Base-by-base conservation (phyloP, 2,113 vertebrate species). In the Salvelinus sp. region DNA sequence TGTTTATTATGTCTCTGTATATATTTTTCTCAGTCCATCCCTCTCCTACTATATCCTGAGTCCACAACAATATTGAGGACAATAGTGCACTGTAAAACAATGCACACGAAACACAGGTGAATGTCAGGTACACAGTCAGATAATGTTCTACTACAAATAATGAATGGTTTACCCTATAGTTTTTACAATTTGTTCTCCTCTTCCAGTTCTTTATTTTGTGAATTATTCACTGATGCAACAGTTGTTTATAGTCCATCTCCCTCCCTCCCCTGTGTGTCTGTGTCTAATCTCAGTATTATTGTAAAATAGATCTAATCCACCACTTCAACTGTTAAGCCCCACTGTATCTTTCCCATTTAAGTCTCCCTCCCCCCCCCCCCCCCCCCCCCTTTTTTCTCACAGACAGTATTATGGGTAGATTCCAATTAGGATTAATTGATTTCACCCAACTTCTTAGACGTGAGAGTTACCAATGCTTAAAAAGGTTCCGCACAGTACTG, bases 271-370 rank as follows among this genome's bases (percentile, higher is more conserved):
- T 6, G 64, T 20, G 44, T 23, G 68, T 69, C 74, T 74, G 13
- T 74, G 7, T 78, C 12, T 83, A 88, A 89, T 86, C 81, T 82
- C 69, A 64, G 69, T 90, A 83, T 90, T 83, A 81, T 89, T 85
- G 48, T 75, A 76, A 78, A 80, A 70, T 1, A 10, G 48, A 73
- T 81, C 76, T 87, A 88, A 89, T 90, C 87, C 79, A 77, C 84
- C 85, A 86, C 81, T 82, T 87, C 72, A 85, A 73, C 80, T 84
- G 70, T 81, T 82, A 75, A 87, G 22, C 68, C 78, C 76, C 76
- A 79, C 12, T 18, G 50, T 62, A 62, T 82, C 79, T 69, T 83
- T 74, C 27, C 69, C 38, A 18, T 74, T 84, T 75, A 73, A 80
- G 23, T 1, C 58, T 62, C 58, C 16, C 50, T 54, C 54, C 25